These are phyloP conservation scores for Scytalopus superciliaris DNA, from an alignment of 2,113 vertebrate genomes.

Conservation along the genomic window DNA sequence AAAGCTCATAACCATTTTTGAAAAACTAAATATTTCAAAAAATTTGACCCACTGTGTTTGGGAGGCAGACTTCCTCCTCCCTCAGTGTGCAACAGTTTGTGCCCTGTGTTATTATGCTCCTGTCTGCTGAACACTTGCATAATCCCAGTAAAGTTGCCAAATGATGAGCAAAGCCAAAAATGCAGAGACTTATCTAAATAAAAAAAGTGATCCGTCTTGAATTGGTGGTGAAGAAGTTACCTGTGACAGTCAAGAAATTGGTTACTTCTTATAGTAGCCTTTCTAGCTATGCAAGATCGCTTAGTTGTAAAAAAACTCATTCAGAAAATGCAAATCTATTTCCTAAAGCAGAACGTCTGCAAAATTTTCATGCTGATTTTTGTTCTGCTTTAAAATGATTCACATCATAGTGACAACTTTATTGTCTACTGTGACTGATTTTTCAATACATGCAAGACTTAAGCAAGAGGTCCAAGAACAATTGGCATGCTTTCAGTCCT, in stretches of 20 bases:
- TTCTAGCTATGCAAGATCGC: background rate
- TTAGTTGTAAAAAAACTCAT: background rate
- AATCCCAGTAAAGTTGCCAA: background rate
- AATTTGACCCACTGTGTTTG: background rate
- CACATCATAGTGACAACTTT: background rate
- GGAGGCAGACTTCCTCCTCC: background rate
- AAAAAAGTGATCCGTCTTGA: background rate
- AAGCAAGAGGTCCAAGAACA: background rate
- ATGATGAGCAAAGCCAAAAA: background rate
- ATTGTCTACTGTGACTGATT: background rate
- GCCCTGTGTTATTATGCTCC: accelerated
- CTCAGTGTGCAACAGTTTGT: background rate
- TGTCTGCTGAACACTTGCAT: background rate
- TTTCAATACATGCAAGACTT: background rate
- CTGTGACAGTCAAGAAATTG: background rate
- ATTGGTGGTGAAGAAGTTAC: background rate
- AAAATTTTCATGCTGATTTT: background rate
- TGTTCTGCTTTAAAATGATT: background rate
- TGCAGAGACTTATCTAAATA: background rate
- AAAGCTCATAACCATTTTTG: background rate
- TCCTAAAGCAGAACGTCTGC: background rate
- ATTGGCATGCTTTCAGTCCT: background rate
- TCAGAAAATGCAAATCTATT: background rate
- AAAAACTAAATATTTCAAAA: background rate
- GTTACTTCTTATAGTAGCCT: background rate